Percentiles rank a stretch among this genome's conserved stretches.
phyloP scores from a whole-genome alignment of 2,797 vertebrate species.

The Nasua narica region DNA sequence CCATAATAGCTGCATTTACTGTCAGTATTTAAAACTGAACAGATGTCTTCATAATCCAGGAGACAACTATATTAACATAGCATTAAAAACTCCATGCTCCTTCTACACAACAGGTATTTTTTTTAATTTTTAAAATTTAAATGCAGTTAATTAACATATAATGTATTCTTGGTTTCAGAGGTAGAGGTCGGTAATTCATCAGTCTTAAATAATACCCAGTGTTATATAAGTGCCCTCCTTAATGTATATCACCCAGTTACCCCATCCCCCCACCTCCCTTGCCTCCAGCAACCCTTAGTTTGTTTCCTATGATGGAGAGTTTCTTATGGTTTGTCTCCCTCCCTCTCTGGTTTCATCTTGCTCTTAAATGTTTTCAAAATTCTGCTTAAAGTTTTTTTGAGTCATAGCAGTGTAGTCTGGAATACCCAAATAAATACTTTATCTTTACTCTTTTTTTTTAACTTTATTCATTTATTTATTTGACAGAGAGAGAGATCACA shows the following conservation, averaged over 20 bases:
- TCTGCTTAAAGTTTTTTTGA: conserved; percentile 32
- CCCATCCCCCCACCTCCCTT: not conserved
- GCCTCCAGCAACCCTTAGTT: not conserved
- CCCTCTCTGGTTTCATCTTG: not conserved
- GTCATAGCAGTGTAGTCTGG: not conserved
- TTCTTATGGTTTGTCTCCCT: not conserved
- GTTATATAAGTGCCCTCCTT: not conserved
- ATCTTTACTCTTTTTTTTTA: too few species aligned
- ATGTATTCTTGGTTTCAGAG: not conserved
- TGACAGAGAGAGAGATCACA: too few species aligned
- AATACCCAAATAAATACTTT: not conserved
- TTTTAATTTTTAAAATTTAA: not conserved
- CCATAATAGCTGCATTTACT: conserved; percentile 13
- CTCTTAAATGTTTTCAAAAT: conserved; percentile 20
- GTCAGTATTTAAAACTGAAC: conserved; percentile 29
- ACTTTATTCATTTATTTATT: too few species aligned
- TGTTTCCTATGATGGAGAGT: not conserved
- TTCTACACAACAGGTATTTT: not conserved
- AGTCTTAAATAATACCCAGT: not conserved
- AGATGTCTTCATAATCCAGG: not conserved
- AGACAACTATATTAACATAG: not conserved
- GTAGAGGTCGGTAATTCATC: not conserved
- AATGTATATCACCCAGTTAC: not conserved
- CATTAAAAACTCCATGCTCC: not conserved
- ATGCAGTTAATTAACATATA: not conserved